phyloP scores from a whole-genome alignment of 64 coral and sea anemone genomes.

The Porites australiensis region DNA sequence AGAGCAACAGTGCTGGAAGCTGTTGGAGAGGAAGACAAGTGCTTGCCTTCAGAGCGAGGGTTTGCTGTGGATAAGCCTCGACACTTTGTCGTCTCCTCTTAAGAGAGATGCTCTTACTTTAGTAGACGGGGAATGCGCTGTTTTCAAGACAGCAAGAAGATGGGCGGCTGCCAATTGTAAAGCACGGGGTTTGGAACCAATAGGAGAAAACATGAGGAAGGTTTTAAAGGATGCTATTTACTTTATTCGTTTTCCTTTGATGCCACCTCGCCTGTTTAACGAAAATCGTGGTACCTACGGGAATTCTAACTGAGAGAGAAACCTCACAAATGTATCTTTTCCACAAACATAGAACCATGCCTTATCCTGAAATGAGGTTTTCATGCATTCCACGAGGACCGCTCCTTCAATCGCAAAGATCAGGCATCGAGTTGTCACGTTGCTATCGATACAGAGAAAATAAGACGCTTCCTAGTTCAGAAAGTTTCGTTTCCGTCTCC shows the following conservation, averaged over 20 bases:
- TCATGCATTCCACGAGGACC: conserved; percentile 25
- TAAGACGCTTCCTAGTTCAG: conserved; percentile 20
- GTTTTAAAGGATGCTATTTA: conserved; percentile 5
- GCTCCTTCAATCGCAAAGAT: neutral
- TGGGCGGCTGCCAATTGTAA: conserved; percentile 45
- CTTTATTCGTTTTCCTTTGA: conserved; percentile 39
- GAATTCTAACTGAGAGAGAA: conserved; percentile 33
- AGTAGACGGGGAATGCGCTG: conserved; percentile 34
- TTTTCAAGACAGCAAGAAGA: conserved; percentile 26
- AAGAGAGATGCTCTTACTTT: conserved; percentile 27
- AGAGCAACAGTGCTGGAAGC: conserved; percentile 53
- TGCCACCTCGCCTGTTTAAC: conserved; percentile 6
- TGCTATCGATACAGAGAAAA: conserved; percentile 47
- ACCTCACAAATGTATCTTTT: conserved; percentile 32
- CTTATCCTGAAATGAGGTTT: neutral
- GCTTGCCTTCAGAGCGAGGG: conserved; percentile 32
- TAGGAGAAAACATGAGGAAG: conserved; percentile 6
- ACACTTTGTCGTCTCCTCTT: conserved; percentile 21
- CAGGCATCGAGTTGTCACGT: neutral
- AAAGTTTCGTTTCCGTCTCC: neutral
- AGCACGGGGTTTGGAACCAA: neutral
- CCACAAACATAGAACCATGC: conserved; percentile 6
- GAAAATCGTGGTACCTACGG: conserved; percentile 21
- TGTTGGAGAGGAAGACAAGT: conserved; percentile 14
- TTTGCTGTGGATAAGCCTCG: conserved; percentile 21